Conservation (phyloP, 2,888 invertebrate genomes). For the Prenolepis imparis region DNA sequence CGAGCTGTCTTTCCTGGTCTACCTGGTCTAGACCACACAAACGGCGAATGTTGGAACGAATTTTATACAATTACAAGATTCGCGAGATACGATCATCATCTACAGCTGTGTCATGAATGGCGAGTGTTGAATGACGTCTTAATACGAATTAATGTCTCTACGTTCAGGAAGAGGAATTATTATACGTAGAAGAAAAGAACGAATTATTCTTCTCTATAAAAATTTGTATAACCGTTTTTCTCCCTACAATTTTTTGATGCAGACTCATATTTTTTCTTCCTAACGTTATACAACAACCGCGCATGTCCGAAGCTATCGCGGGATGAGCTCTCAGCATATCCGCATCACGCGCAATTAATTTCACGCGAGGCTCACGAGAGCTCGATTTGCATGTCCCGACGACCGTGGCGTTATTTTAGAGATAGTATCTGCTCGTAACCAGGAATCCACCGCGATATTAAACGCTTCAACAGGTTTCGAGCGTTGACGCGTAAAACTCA, state of each 20-base stretch:
- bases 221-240: background rate
- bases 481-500: conserved; percentile 43
- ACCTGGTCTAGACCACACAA: background rate
- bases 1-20: background rate
- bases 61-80: background rate
- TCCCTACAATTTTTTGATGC: background rate
- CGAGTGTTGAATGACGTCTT: background rate
- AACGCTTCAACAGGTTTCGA: conserved; percentile 69
- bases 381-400: conserved; percentile 77
- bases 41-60: background rate
- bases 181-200: background rate
- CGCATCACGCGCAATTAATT: conserved; percentile 80
- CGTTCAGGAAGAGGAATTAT: background rate
- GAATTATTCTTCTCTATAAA: background rate
- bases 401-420: conserved; percentile 71
- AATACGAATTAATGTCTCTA: background rate
- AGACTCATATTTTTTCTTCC: background rate
- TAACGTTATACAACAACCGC: conserved; percentile 48
- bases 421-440: conserved; percentile 69
- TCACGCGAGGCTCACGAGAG: conserved; percentile 70
- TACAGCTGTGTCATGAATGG: background rate
- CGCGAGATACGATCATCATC: background rate
- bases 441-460: conserved; percentile 73
- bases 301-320: conserved; percentile 50
- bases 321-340: conserved; percentile 55